These are phyloP conservation scores for Drosophila virilis DNA, from an alignment of 1,140 invertebrate genomes.

Conservation along the genomic window DNA sequence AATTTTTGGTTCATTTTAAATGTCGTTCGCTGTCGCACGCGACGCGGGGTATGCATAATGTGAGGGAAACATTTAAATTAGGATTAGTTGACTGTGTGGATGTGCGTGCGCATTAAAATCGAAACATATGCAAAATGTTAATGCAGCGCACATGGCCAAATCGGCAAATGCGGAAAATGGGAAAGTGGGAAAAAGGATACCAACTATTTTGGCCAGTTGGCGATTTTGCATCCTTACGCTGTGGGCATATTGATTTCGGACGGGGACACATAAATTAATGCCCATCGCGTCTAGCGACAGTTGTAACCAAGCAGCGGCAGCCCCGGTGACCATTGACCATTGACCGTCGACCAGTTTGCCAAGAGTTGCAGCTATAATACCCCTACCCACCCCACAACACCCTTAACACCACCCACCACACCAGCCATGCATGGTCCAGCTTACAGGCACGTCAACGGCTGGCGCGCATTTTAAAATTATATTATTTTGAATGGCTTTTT, in stretches of 20 bases:
- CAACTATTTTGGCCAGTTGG: slow-evolving; percentile 32
- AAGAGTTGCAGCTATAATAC: slow-evolving; percentile 2
- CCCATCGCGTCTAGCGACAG: slow-evolving; percentile 56
- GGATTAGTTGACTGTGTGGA: slow-evolving; percentile 56
- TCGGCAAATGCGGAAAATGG: background rate
- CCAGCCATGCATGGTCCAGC: background rate
- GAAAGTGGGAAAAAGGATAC: background rate
- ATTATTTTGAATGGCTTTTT: slow-evolving; percentile 81
- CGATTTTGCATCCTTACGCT: slow-evolving; percentile 43
- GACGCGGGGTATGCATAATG: slow-evolving; percentile 12
- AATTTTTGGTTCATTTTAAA: slow-evolving; percentile 50
- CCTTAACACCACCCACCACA: background rate
- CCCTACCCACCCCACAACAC: background rate
- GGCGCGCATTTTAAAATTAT: slow-evolving; percentile 72
- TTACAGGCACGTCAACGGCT: slow-evolving; percentile 54
- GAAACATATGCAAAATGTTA: slow-evolving; percentile 55
- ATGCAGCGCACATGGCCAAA: slow-evolving; percentile 22
- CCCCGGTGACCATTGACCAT: slow-evolving; percentile 38
- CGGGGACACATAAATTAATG: slow-evolving; percentile 65
- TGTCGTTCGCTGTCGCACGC: background rate
- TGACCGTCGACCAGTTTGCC: slow-evolving; percentile 25
- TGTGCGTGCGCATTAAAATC: slow-evolving; percentile 64
- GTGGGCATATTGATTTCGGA: slow-evolving; percentile 53
- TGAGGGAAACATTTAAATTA: slow-evolving; percentile 66
- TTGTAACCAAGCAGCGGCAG: slow-evolving; percentile 58